Evolutionary conservation across 2,113 vertebrate genomes (phyloP), one percentile per base, ranked within the genome.

Genomic region (Indri indri): DNA sequence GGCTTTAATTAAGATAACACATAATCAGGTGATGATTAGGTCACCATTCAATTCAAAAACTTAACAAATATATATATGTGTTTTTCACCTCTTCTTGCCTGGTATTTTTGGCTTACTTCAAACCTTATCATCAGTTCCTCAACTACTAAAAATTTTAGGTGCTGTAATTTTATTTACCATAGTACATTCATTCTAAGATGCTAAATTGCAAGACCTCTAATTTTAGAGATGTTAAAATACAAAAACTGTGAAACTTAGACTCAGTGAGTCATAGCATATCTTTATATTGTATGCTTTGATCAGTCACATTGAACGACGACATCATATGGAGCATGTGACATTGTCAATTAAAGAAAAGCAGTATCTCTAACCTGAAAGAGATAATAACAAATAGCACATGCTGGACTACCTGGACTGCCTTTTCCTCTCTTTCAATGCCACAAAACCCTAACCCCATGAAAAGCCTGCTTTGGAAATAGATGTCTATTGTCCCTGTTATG

Each of bases 1-100:
- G 65, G 50, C 40, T 97, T 92, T 96, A 54, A 97, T 88, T 77
- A 63, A 94, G 88, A 95, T 91, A 89, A 81, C 65, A 93, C 52
- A 45, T 4, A 88, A 30, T 8, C 42, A 74, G 37, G 27, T 81
- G 85, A 80, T 57, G 70, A 89, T n/a, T 25, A 90, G 9, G 40
- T 65, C 95, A 77, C 61, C 47, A 70, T 93, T 63, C 50, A 63
- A 90, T 77, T 88, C n/a, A 96, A 88, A 92, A 86, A 45, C 74
- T 45, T 80, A 37, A 65, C 80, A 40, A 57, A 83, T 76, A 80
- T 40, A 80, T 40, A 13, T 17, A 74, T 74, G 32, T 32, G 32
- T 10, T 81, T 61, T 84, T 93, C 52, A 63, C 17, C 23, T 83
- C 79, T 74, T 40, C 40, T 88, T 71, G 70, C 68, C 40, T 68